Conservation (phyloP, 2,113 vertebrate genomes). For the Spheniscus mendiculus region DNA sequence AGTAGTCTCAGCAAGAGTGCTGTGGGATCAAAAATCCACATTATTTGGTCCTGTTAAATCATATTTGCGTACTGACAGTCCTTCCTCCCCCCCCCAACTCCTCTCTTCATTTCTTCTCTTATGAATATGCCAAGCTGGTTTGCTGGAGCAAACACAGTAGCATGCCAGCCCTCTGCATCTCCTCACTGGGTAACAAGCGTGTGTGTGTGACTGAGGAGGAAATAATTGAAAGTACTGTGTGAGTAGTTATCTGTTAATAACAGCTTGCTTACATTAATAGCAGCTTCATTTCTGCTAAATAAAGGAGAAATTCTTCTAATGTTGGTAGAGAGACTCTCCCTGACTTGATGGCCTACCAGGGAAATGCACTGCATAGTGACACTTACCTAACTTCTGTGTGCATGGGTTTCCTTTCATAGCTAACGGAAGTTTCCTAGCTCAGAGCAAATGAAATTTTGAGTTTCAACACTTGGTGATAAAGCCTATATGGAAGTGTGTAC, state of each 20-base stretch:
- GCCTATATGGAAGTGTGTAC: background rate
- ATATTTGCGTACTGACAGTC: background rate
- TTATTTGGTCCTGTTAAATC: background rate
- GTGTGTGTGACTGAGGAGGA: background rate
- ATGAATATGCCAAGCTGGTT: background rate
- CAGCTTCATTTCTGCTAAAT: constrained; percentile 1
- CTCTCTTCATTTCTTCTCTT: background rate
- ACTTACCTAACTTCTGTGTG: background rate
- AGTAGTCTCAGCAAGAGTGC: background rate
- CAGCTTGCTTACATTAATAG: constrained; percentile 35
- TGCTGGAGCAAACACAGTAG: background rate
- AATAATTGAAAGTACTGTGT: background rate
- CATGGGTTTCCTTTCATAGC: no score
- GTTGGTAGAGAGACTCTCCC: background rate
- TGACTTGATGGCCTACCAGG: background rate
- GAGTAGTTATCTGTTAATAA: constrained; percentile 13
- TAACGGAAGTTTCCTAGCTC: background rate
- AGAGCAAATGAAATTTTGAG: background rate
- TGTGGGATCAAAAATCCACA: background rate
- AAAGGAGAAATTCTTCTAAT: constrained; percentile 7
- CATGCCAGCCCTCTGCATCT: background rate
- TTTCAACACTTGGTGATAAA: background rate
- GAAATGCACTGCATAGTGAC: background rate
- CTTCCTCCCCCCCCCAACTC: background rate
- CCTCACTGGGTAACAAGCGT: background rate